Evolutionary conservation across 2,797 vertebrate species (phyloP).

Genomic region (Malacoctenus gilli): DNA sequence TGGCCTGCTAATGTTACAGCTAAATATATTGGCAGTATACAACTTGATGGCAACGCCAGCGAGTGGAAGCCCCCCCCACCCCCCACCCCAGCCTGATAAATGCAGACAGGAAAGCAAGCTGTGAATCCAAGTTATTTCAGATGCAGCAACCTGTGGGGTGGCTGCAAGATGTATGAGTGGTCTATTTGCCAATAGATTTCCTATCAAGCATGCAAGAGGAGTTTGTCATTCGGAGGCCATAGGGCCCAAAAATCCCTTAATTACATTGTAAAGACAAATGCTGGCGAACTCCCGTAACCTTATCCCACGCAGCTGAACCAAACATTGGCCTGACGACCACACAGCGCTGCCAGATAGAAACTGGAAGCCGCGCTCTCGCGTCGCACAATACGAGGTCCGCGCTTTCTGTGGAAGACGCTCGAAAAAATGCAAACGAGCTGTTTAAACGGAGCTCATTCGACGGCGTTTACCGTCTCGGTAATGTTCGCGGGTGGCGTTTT

Average conservation of each 20-base stretch:
- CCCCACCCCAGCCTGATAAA: slow-evolving; percentile 26
- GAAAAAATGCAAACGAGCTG: too few relatives aligned
- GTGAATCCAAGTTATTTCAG: slow-evolving; percentile 7
- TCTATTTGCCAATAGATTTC: slow-evolving; percentile 70
- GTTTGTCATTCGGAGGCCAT: slow-evolving; percentile 69
- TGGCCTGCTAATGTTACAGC: slow-evolving; percentile 45
- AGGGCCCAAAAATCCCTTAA: slow-evolving; percentile 77
- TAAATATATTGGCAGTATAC: slow-evolving; percentile 19
- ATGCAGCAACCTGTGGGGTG: slow-evolving; percentile 17
- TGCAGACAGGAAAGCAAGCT: slow-evolving; percentile 16
- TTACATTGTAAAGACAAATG: slow-evolving; percentile 83
- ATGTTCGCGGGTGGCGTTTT: too few relatives aligned
- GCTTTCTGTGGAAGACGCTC: too few relatives aligned
- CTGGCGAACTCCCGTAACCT: slow-evolving; percentile 73
- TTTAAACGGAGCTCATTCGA: too few relatives aligned
- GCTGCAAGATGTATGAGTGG: slow-evolving; percentile 53
- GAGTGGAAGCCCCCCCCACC: too few relatives aligned
- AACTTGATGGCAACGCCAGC: slow-evolving; percentile 24
- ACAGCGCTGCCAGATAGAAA: slow-evolving; percentile 58
- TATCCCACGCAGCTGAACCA: slow-evolving; percentile 72
- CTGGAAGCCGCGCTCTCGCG: too few relatives aligned
- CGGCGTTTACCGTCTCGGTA: too few relatives aligned
- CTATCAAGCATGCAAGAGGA: slow-evolving; percentile 56
- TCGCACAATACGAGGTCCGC: too few relatives aligned
- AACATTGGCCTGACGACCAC: slow-evolving; percentile 51